A percentile compares a stretch with the other conserved stretches of the same genome.
Evolutionary conservation across 1,140 invertebrate genomes (phyloP).

Genomic region (Cyclina sinensis): DNA sequence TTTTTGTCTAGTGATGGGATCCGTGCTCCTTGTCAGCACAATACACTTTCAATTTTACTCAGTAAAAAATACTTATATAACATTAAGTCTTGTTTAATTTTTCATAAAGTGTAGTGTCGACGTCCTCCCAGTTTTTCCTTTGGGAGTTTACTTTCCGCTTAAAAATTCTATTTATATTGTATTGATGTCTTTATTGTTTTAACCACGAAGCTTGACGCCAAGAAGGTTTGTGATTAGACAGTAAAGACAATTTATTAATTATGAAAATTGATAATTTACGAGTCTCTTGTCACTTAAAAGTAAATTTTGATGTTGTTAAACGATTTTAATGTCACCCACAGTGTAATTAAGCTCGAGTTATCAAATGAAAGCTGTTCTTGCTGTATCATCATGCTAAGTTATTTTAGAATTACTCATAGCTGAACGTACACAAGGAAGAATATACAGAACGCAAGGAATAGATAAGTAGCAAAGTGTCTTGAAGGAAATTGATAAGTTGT

Average conservation of each 20-base stretch:
- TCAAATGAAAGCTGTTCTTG: slow-evolving; percentile 34
- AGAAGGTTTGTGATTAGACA: slow-evolving; percentile 4
- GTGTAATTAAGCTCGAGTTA: slow-evolving; percentile 7
- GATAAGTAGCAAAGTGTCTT: too few relatives aligned
- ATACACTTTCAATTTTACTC: too few relatives aligned
- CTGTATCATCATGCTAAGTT: slow-evolving; percentile 1
- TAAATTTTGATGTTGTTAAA: slow-evolving; percentile 11
- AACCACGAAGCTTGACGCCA: slow-evolving; percentile 56
- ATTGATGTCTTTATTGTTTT: slow-evolving; percentile 46
- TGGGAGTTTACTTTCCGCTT: background rate
- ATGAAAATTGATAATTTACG: slow-evolving; percentile 70
- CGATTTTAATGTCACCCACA: slow-evolving; percentile 37
- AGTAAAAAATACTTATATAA: too few relatives aligned
- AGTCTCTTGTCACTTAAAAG: slow-evolving; percentile 65
- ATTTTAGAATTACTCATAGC: background rate
- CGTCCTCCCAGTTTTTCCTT: too few relatives aligned
- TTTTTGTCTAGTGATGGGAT: too few relatives aligned
- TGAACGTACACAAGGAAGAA: too few relatives aligned
- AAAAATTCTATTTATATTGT: background rate
- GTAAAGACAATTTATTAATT: slow-evolving; percentile 58
- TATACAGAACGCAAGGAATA: too few relatives aligned
- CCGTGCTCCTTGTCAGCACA: too few relatives aligned
- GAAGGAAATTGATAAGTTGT: too few relatives aligned
- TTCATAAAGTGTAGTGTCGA: too few relatives aligned
- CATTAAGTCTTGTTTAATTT: too few relatives aligned